These are phyloP conservation scores for Rhinogobius similis DNA, from an alignment of 2,113 vertebrate genomes.

Conservation along the genomic window DNA sequence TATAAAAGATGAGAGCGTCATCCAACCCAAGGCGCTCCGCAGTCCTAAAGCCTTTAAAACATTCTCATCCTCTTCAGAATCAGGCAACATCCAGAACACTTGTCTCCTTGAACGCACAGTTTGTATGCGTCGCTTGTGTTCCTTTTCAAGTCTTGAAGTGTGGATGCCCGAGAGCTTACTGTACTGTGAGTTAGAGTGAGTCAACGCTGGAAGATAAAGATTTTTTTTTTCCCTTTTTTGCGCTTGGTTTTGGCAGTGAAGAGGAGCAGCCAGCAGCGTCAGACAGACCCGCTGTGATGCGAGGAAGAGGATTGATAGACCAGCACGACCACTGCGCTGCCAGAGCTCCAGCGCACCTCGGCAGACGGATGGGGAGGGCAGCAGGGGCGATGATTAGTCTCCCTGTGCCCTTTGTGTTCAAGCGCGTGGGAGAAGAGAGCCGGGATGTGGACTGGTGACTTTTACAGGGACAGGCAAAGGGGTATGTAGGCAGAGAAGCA, in stretches of 20 bases:
- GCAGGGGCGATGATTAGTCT: constrained; percentile 48
- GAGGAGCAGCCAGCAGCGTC: constrained; percentile 56
- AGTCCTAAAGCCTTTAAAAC: constrained; percentile 59
- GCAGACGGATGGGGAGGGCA: constrained; percentile 64
- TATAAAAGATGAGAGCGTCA: constrained; percentile 45
- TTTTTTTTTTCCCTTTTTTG: constrained; percentile 46
- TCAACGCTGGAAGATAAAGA: constrained; percentile 51
- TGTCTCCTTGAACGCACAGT: constrained; percentile 38
- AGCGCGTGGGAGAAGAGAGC: constrained; percentile 61
- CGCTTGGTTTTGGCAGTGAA: constrained; percentile 51
- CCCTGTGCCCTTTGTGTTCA: constrained; percentile 52
- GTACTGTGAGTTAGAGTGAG: constrained; percentile 46
- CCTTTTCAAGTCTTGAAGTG: constrained; percentile 12
- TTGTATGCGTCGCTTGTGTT: constrained; percentile 29
- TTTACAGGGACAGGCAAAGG: constrained; percentile 31
- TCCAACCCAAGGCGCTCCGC: constrained; percentile 49
- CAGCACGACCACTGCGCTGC: constrained; percentile 59
- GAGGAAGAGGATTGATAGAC: constrained; percentile 64
- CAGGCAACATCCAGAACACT: no score
- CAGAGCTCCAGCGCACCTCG: constrained; percentile 53
- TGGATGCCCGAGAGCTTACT: constrained; percentile 23
- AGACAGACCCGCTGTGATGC: constrained; percentile 65
- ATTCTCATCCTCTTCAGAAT: no score
- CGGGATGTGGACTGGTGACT: constrained; percentile 48
- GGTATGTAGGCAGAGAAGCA: constrained; percentile 12